phyloP scores from a whole-genome alignment of 2,113 vertebrate species.

The Lepisosteus osseus region DNA sequence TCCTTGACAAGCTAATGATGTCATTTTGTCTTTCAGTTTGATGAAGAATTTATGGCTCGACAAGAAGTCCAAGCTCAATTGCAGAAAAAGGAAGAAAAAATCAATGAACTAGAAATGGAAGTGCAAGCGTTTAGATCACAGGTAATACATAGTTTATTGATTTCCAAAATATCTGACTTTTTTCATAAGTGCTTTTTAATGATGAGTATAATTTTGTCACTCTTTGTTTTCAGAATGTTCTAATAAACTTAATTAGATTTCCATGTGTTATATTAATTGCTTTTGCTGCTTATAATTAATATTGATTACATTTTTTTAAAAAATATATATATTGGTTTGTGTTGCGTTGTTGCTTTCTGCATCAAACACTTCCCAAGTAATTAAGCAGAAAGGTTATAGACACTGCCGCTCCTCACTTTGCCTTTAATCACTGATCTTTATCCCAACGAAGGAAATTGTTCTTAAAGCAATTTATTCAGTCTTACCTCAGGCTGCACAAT shows the following conservation, averaged over 20 bases:
- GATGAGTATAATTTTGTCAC: too few species aligned
- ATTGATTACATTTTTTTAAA: background rate
- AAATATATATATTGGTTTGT: conserved; percentile 43
- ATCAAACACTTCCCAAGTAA: conserved; percentile 56
- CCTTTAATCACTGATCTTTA: conserved; percentile 63
- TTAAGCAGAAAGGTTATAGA: conserved; percentile 60
- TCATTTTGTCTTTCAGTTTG: conserved; percentile 68
- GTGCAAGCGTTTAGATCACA: conserved; percentile 81
- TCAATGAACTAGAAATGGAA: conserved; percentile 80
- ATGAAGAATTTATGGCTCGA: conserved; percentile 86
- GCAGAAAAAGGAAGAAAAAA: conserved; percentile 82
- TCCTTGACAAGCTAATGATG: background rate
- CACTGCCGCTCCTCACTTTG: conserved; percentile 53
- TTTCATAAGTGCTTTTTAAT: too few species aligned
- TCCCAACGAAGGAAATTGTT: conserved; percentile 60
- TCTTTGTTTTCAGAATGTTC: too few species aligned
- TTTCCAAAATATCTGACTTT: conserved; percentile 21
- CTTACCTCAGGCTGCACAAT: conserved; percentile 48
- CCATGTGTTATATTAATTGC: too few species aligned
- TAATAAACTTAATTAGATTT: too few species aligned
- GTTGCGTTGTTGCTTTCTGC: conserved; percentile 49
- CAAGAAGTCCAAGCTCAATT: conserved; percentile 85
- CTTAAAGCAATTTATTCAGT: conserved; percentile 60
- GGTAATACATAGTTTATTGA: conserved; percentile 64
- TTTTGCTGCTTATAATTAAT: too few species aligned